These are phyloP conservation scores for Campoletis sonorensis DNA, from an alignment of 1,140 invertebrate genomes.

Conservation along the genomic window DNA sequence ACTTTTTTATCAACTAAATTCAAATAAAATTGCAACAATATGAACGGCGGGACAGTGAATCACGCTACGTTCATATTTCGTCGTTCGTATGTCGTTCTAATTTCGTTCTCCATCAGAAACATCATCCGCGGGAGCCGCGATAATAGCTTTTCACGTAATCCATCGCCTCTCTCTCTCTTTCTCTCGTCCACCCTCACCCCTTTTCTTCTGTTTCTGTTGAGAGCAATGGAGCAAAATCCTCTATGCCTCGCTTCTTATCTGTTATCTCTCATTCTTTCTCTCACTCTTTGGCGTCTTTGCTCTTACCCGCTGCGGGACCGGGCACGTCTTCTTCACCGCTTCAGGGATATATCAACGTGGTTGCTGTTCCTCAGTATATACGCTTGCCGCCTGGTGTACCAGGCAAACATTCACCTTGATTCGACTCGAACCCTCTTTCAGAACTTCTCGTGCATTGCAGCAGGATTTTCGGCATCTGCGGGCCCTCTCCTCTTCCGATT, in stretches of 20 bases:
- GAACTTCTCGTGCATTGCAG: background rate
- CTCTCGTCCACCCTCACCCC: background rate
- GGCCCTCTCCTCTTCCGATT: conserved; percentile 13
- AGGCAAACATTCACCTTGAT: background rate
- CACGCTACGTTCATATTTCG: too few relatives aligned
- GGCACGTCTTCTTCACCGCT: conserved; percentile 29
- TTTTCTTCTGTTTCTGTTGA: background rate
- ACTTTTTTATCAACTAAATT: too few relatives aligned
- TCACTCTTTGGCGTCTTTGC: background rate
- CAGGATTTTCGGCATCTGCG: conserved; percentile 32
- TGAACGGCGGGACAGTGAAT: too few relatives aligned
- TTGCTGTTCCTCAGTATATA: background rate
- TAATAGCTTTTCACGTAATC: background rate
- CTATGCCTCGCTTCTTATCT: too few relatives aligned
- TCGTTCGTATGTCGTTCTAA: background rate
- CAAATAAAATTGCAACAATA: too few relatives aligned
- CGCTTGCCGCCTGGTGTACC: background rate
- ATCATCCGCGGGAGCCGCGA: background rate
- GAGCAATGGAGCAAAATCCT: conserved; percentile 15
- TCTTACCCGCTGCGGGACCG: conserved; percentile 11
- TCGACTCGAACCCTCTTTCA: conserved; percentile 28
- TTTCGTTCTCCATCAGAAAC: background rate
- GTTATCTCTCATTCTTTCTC: background rate
- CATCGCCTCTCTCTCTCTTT: background rate
- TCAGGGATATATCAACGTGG: background rate